Evolutionary conservation across 2,888 invertebrate genomes (phyloP).

Genomic region (Selenia dentaria): DNA sequence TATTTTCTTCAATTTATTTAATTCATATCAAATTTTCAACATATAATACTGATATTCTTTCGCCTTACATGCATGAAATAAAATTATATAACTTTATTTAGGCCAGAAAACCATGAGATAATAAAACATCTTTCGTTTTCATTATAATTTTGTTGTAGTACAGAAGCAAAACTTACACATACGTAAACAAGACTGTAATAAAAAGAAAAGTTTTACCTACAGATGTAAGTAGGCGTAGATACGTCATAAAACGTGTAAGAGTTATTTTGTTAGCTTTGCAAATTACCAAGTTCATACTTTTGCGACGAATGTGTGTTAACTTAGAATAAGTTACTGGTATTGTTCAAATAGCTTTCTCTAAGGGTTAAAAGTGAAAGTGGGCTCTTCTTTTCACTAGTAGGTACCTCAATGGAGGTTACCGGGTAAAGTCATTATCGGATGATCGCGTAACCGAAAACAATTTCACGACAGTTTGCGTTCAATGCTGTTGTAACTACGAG

Average conservation of each 20-base stretch:
- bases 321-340: constrained; percentile 19
- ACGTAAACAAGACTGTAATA: constrained; percentile 22
- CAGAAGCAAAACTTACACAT: not conserved
- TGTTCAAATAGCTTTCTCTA: constrained; percentile 46
- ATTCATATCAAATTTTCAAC: too few species aligned
- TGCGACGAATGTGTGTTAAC: constrained; percentile 25
- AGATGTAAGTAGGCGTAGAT: constrained; percentile 6
- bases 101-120: too few species aligned
- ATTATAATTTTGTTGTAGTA: not conserved
- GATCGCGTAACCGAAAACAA: constrained; percentile 39
- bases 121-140: not conserved
- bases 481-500: too few species aligned
- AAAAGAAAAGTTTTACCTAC: constrained; percentile 38
- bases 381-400: constrained; percentile 32
- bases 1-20: too few species aligned
- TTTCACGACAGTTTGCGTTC: constrained; percentile 44
- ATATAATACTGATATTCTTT: too few species aligned
- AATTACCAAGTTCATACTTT: constrained; percentile 41
- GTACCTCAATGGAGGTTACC: constrained; percentile 23
- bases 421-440: constrained; percentile 29
- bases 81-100: too few species aligned
- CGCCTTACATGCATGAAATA: too few species aligned
- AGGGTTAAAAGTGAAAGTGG: constrained; percentile 45
- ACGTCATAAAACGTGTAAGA: constrained; percentile 29
- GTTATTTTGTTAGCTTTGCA: constrained; percentile 46